Conservation (phyloP, 2,113 vertebrate genomes). For the Onychostoma macrolepis region DNA sequence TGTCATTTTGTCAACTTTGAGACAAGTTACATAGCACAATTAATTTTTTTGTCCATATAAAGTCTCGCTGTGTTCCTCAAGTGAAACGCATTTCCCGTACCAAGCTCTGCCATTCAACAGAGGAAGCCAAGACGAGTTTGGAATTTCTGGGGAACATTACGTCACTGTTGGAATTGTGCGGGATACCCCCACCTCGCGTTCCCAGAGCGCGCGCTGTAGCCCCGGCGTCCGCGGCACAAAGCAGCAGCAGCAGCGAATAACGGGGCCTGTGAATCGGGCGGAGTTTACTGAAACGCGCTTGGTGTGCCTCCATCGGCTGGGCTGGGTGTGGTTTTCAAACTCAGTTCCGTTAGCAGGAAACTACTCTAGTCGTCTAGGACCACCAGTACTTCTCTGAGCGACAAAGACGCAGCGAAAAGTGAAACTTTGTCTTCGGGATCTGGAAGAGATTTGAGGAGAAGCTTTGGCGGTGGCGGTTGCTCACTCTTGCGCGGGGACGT, state of each 20-base stretch:
- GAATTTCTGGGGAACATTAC: conserved; percentile 42
- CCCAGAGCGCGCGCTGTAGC: conserved; percentile 32
- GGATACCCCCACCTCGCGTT: conserved; percentile 39
- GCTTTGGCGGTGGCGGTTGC: conserved; percentile 42
- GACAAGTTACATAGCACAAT: not conserved
- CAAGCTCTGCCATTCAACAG: not conserved
- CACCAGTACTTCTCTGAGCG: conserved; percentile 60
- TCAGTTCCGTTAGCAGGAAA: conserved; percentile 83
- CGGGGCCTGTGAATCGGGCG: conserved; percentile 65
- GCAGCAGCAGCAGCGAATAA: conserved; percentile 40
- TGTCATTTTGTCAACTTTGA: not conserved
- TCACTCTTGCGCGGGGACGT: conserved; percentile 63
- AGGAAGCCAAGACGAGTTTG: not conserved
- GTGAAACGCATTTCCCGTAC: not conserved
- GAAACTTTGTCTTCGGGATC: not conserved
- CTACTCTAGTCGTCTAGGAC: conserved; percentile 60
- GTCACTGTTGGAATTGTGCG: conserved; percentile 12
- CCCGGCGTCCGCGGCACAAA: not conserved
- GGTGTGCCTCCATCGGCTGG: conserved; percentile 60
- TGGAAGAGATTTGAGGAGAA: conserved; percentile 37
- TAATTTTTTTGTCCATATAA: not conserved
- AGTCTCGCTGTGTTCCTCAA: not conserved
- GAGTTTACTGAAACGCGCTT: conserved; percentile 61
- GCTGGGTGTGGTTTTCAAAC: conserved; percentile 85
- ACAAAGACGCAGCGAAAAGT: conserved; percentile 62